Evolutionary conservation across 1,140 invertebrate genomes (phyloP).

Genomic region (Drosophila virilis): DNA sequence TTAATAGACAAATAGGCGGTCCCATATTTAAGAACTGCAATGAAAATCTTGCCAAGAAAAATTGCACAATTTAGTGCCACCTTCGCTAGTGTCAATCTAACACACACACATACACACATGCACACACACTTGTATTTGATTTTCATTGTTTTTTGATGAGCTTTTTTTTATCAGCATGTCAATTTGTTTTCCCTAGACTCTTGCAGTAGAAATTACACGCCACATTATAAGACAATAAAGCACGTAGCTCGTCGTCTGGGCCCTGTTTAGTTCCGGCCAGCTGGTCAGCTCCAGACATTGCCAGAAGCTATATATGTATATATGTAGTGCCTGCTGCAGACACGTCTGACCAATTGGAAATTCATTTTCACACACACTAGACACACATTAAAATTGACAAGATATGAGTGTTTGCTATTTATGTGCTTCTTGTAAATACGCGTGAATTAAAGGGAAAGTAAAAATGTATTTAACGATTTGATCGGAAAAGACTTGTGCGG

Average conservation of each 20-base stretch:
- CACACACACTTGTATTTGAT: constrained; percentile 13
- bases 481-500: no score
- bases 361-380: constrained; percentile 58
- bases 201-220: constrained; percentile 57
- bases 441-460: not conserved
- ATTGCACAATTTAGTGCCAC: constrained; percentile 25
- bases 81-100: constrained; percentile 1
- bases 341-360: constrained; percentile 62
- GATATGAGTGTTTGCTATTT: constrained; percentile 20
- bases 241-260: constrained; percentile 54
- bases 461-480: not conserved
- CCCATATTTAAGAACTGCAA: constrained; percentile 27
- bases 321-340: constrained; percentile 28
- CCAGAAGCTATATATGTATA: not conserved
- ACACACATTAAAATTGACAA: constrained; percentile 58
- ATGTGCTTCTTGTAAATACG: not conserved
- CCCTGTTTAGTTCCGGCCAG: constrained; percentile 26
- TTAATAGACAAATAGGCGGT: constrained; percentile 25
- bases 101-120: not conserved
- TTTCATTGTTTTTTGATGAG: constrained; percentile 31
- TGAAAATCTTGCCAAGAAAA: constrained; percentile 44
- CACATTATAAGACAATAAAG: constrained; percentile 65
- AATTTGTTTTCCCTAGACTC: constrained; percentile 53
- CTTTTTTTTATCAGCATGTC: constrained; percentile 64
- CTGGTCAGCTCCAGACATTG: constrained; percentile 20